Base-by-base conservation (phyloP, 1,140 invertebrate genomes). In the Monochamus saltuarius region DNA sequence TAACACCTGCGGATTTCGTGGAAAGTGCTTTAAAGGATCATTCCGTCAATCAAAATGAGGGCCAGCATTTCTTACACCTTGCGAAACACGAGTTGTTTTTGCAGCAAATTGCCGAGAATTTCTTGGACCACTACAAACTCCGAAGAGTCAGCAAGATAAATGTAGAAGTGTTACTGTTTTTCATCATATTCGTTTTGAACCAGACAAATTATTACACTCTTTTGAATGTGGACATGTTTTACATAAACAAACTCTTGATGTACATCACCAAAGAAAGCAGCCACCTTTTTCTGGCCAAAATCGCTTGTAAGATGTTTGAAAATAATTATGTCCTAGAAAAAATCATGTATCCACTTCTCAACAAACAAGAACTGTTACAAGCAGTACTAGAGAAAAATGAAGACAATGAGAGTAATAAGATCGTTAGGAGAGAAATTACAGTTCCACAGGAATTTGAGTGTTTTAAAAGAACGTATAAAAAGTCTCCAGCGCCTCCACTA, bases 311-410 rank as follows among this genome's bases (percentile, higher is more conserved):
- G 34, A 62, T 65, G 59, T 76, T 70, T 60, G 81, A 82, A 56
- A 76, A 76, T 39, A 75, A 72, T 47, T 82, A 77, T 65, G 71
- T 82, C 19, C 70, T 79, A n/a, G 71, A 79, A 42, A 76, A 78
- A 52, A 78, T 83, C 38, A 72, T 80, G 29, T 55, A 61, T 34
- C 78, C 80, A 13, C 61, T 83, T 39, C 71, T 79, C 56, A 77
- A 58, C 53, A 82, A 80, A 67, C 67, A 68, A 4, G 69, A 75
- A 62, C 69, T 75, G 53, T 59, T 80, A 11, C 68, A 75, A 57
- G 77, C 75, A 62, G 63, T 78, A n/a, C 14, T 51, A 35, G 40
- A 61, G 19, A 56, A 58, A 9, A 42, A 65, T 14, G 34, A 57
- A 50, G 11, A 54, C 11, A 40, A 65, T 13, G 54, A 66, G 35